phyloP scores from a whole-genome alignment of 2,888 invertebrate genomes.

The Ceriagrion tenellum region DNA sequence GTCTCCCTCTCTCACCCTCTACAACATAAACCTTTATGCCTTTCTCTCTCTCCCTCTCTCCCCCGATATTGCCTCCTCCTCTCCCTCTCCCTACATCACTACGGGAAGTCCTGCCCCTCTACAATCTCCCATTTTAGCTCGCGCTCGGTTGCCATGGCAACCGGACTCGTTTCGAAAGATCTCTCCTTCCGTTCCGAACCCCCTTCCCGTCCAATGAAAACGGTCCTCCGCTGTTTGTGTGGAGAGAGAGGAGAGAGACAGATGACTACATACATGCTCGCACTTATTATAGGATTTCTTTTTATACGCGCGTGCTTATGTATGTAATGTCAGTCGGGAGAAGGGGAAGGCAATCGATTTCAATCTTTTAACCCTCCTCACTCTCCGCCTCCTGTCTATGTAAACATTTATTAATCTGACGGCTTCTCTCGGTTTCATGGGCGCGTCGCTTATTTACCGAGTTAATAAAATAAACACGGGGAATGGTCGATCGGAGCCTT shows the following conservation, averaged over 20 bases:
- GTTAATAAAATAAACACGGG: neutral
- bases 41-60: neutral
- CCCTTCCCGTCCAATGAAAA: too few relatives aligned
- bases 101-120: neutral
- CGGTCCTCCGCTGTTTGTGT: too few relatives aligned
- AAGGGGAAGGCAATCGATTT: neutral
- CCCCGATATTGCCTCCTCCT: neutral
- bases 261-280: neutral
- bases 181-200: neutral
- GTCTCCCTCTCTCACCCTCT: neutral
- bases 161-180: neutral
- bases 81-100: neutral
- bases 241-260: too few relatives aligned
- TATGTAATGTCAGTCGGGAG: neutral
- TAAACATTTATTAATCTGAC: slow-evolving; percentile 10
- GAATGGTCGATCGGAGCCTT: neutral
- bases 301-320: neutral
- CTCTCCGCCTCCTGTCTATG: neutral
- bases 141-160: slow-evolving; percentile 1
- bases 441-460: neutral
- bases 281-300: neutral
- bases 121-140: neutral
- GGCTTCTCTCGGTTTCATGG: neutral
- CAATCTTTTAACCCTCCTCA: neutral
- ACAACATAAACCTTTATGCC: slow-evolving; percentile 17